Percentiles rank a stretch among this genome's conserved stretches.
phyloP scores from a whole-genome alignment of 2,797 vertebrate species.

The Bradypus variegatus region DNA sequence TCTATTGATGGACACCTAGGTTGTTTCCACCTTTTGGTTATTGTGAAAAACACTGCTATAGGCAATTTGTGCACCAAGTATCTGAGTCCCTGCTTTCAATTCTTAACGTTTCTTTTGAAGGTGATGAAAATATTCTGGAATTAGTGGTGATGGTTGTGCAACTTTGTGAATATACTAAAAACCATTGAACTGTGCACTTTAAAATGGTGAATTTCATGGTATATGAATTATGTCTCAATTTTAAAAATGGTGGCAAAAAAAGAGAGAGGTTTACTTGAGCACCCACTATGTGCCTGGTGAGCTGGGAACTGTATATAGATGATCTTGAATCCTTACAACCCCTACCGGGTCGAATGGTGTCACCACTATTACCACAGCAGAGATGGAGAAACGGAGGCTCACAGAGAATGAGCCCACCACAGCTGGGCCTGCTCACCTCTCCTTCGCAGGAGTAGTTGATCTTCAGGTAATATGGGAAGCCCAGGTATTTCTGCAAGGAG shows the following conservation, averaged over 20 bases:
- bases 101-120: background rate
- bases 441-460: conserved; percentile 57
- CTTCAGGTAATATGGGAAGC: conserved; percentile 73
- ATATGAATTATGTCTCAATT: background rate
- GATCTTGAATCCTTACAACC: background rate
- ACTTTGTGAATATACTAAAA: background rate
- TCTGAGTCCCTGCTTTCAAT: too few species aligned
- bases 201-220: background rate
- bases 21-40: too few species aligned
- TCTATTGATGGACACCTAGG: too few species aligned
- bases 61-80: too few species aligned
- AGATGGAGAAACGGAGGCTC: background rate
- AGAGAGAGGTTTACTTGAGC: background rate
- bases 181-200: background rate
- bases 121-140: background rate
- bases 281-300: background rate
- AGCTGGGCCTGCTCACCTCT: conserved; percentile 54
- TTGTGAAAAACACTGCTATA: too few species aligned
- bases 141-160: background rate
- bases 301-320: background rate
- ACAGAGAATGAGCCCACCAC: background rate
- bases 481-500: conserved; percentile 64
- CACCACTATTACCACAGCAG: background rate
- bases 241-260: background rate
- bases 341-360: background rate